Evolutionary conservation across 2,888 invertebrate species (phyloP), one percentile per base, ranked within the genome.

Genomic region (Dendrolimus pini): DNA sequence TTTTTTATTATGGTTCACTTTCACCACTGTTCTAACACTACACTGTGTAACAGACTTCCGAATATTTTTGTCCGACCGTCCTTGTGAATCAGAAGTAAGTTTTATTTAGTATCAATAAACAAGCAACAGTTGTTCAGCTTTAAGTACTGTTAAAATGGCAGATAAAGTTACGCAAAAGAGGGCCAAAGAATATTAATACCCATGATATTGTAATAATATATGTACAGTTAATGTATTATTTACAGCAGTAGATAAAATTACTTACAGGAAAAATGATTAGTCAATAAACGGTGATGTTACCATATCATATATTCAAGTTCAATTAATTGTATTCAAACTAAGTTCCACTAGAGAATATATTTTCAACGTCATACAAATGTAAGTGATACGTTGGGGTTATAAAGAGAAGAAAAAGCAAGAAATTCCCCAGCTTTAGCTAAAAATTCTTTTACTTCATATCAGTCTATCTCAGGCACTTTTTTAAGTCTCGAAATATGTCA

Each of bases 21-120:
- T 47, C 9, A 47, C 47, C 47, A 47, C 47, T 47, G 47, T 10
- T 47, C 47, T 30, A 47, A 10, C 3, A 47, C 12, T 9, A 47
- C 12, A 47, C 47, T 47, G 47, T 47, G 47, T 47, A 47, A 47
- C 47, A 47, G 8, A 47, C 47, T 47, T 47, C 47, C 47, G 47
- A 47, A 47, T 47, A 47, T 47, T 47, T 47, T 47, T 12, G 9
- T 10, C 6, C 12, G 47, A 47, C 47, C 47, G 47, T 47, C 63
- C 64, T 66, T 59, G 53, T 55, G 56, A 56, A 53, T 41, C 47
- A 62, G 67, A 68, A 30, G 30, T 65, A 65, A 60, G 55, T 60
- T 57, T 64, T 60, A 63, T 66, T 66, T 68, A 30, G 30, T 30
- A 68, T 65, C 62, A 63, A 47, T 47, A 12, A 47, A 30, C 30